Evolutionary conservation across 2,113 vertebrate species (phyloP).

Genomic region (Nothoprocta pentlandii): DNA sequence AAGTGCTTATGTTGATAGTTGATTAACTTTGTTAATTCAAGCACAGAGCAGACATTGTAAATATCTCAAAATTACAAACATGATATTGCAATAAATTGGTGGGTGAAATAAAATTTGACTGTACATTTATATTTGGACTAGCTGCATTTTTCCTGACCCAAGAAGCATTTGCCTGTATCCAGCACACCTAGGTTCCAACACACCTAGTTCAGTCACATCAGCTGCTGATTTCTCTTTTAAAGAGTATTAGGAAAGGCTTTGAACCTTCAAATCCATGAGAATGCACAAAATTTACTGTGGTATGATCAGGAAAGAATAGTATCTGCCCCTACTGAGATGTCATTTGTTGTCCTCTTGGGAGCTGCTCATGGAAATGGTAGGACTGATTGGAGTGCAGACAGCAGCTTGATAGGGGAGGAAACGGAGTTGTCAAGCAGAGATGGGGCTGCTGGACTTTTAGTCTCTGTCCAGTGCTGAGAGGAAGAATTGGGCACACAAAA

Average conservation of each 20-base stretch:
- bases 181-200: slow-evolving; percentile 20
- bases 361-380: slow-evolving; percentile 38
- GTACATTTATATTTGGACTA: not conserved
- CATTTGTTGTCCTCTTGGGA: slow-evolving; percentile 51
- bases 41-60: not conserved
- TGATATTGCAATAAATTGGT: not conserved
- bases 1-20: slow-evolving; percentile 48
- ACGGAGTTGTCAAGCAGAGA: not conserved
- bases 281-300: slow-evolving; percentile 54
- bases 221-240: slow-evolving; percentile 32
- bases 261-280: slow-evolving; percentile 51
- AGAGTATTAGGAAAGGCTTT: slow-evolving; percentile 60
- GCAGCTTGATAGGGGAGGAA: not conserved
- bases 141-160: not conserved
- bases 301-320: slow-evolving; percentile 36
- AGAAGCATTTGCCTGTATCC: slow-evolving; percentile 41
- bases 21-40: slow-evolving; percentile 25
- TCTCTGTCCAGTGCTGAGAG: slow-evolving; percentile 25
- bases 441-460: slow-evolving; percentile 27
- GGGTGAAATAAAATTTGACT: not conserved
- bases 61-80: not conserved
- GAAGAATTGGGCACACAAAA: slow-evolving; percentile 26
- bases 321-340: slow-evolving; percentile 25
- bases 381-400: slow-evolving; percentile 33
- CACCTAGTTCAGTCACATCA: slow-evolving; percentile 5